A percentile compares a stretch with the other conserved stretches of the same genome.
Conservation (phyloP, 53 echinoderm and acorn worm genomes). For the Patiria pectinifera region DNA sequence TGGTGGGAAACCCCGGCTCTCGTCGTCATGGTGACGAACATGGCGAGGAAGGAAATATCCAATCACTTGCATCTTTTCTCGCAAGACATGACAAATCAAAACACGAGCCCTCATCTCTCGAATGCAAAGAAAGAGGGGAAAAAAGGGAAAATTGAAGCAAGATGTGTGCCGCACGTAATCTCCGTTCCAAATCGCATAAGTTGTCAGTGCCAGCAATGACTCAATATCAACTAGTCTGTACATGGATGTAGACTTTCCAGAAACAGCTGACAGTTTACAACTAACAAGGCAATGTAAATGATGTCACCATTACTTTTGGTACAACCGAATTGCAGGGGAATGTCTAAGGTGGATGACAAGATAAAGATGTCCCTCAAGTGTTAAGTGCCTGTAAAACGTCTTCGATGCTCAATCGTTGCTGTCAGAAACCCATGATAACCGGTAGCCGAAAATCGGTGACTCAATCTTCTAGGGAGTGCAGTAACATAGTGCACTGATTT, state of each 20-base stretch:
- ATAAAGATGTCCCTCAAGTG: neutral
- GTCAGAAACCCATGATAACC: neutral
- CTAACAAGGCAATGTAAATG: neutral
- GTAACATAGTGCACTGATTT: too few relatives aligned
- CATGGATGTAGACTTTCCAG: neutral
- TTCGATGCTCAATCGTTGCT: neutral
- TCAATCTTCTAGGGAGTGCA: neutral
- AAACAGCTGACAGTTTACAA: neutral
- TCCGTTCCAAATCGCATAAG: slow-evolving; percentile 3
- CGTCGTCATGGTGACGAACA: slow-evolving; percentile 22
- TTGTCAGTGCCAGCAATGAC: slow-evolving; percentile 6
- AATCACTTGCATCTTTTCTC: slow-evolving; percentile 40
- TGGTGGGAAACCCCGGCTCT: neutral
- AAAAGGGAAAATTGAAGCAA: slow-evolving; percentile 54
- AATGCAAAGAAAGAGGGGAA: neutral
- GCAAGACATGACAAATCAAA: slow-evolving; percentile 52
- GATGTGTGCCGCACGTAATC: slow-evolving; percentile 26
- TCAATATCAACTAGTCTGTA: neutral
- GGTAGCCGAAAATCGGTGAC: neutral
- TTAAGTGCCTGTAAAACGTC: neutral
- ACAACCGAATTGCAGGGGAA: neutral
- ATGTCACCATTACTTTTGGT: neutral
- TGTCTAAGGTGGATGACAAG: neutral
- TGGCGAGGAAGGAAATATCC: slow-evolving; percentile 49
- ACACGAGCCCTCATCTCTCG: neutral